Base-by-base conservation (phyloP, 1,140 invertebrate species). In the Acromyrmex heyeri region DNA sequence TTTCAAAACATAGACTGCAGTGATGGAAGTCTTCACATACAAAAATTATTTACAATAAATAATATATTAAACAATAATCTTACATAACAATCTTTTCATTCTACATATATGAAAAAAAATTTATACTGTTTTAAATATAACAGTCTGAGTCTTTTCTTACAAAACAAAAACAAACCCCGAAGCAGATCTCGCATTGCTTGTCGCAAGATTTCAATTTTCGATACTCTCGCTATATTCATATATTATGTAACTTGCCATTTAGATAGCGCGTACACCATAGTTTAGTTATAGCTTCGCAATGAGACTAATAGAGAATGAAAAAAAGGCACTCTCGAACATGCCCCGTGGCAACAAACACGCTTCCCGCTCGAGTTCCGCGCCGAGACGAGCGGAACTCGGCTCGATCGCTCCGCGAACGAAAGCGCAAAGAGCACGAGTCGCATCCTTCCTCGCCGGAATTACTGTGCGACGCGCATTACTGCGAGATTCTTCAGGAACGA, bases 401-500 rank as follows among this genome's bases (percentile, higher is more conserved):
- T 78, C 59, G 76, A 64, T 65, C 61, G 14, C 59, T 12, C n/a
- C n/a, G 44, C 14, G 44, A 65, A 78, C 59, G 8, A 69, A 50
- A n/a, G 21, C 57, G 30, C 10, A 57, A 48, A 62, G 21, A 69
- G 34, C 27, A 69, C 57, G 72, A 76, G 24, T 64, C 86, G 50
- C 62, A 57, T 27, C 30, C 16, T 24, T 12, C 10, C 50, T 57
- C 27, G 16, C 24, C 64, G 30, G 21, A 88, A 88, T 88, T 38
- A 76, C 50, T 24, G n/a, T 64, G 44, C 82, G 50, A 76, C 30
- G 65, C 12, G 73, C 53, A 59, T 85, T 78, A 77, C 59, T 65
- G 30, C 16, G 24, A 83, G 87, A 88, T 88, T 72, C 57, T 77
- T 85, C 64, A 34, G n/a, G 24, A 83, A 83, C 70, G 86, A 87